A percentile compares a stretch with the other conserved stretches of the same genome.
phyloP scores from a whole-genome alignment of 2,113 vertebrate species.

The Laticauda colubrina region DNA sequence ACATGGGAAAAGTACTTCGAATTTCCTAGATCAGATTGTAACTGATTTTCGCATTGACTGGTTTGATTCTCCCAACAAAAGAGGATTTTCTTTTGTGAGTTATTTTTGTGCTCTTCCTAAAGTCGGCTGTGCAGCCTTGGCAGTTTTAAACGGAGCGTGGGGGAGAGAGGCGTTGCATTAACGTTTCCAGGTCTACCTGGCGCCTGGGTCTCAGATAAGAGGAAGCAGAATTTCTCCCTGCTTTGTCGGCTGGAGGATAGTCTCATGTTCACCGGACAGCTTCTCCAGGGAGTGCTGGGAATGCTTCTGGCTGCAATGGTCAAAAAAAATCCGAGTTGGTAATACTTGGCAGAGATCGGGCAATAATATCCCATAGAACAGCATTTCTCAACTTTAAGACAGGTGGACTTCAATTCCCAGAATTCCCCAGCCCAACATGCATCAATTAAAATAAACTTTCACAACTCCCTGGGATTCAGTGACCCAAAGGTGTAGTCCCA shows the following conservation, averaged over 20 bases:
- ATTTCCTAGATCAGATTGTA: conserved; percentile 68
- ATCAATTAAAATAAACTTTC: too few species aligned
- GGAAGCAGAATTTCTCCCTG: background rate
- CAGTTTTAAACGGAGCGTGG: background rate
- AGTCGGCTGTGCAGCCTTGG: conserved; percentile 41
- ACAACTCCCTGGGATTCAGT: too few species aligned
- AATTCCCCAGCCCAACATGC: too few species aligned
- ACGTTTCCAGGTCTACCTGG: background rate
- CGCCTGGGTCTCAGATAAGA: background rate
- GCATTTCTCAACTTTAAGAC: too few species aligned
- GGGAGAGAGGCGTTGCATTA: background rate
- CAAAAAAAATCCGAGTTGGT: background rate
- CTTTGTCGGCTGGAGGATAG: background rate
- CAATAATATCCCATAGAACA: background rate
- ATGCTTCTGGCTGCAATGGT: background rate
- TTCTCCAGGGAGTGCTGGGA: background rate
- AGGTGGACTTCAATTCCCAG: too few species aligned
- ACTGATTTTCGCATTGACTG: conserved; percentile 54
- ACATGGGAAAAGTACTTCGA: conserved; percentile 69
- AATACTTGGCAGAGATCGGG: background rate
- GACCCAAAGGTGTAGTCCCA: too few species aligned
- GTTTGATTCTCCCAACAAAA: conserved; percentile 67
- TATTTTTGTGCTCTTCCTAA: conserved; percentile 67
- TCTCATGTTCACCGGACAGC: background rate
- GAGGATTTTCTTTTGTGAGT: conserved; percentile 59